Evolutionary conservation across 2,888 invertebrate species (phyloP).

Genomic region (Scaptomyza cyrtandrae): DNA sequence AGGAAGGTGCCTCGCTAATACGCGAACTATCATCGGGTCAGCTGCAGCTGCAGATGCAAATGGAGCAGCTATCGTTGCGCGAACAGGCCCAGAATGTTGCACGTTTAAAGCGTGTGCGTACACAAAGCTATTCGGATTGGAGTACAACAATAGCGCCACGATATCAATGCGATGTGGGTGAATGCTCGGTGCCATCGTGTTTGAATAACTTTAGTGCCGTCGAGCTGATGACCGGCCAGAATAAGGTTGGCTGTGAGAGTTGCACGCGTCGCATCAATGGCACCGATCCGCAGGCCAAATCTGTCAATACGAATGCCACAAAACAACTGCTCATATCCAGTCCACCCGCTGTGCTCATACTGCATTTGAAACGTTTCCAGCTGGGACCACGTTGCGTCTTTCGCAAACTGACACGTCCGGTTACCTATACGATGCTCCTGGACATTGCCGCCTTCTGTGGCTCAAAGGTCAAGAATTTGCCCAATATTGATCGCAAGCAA

Average conservation of each 20-base stretch:
- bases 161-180: constrained; percentile 90
- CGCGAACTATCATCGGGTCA: constrained; percentile 69
- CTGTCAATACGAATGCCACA: constrained; percentile 92
- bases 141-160: constrained; percentile 87
- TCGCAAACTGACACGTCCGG: constrained; percentile 93
- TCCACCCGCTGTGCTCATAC: constrained; percentile 96
- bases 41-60: constrained; percentile 27
- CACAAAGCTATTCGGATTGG: constrained; percentile 84
- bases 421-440: constrained; percentile 93
- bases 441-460: constrained; percentile 97
- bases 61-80: constrained; percentile 26
- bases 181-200: constrained; percentile 94
- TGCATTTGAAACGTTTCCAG: constrained; percentile 98
- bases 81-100: constrained; percentile 30
- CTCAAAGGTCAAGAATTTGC: constrained; percentile 87
- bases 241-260: constrained; percentile 96
- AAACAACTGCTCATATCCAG: constrained; percentile 94
- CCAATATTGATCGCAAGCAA: constrained; percentile 87
- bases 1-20: constrained; percentile 81
- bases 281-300: constrained; percentile 88
- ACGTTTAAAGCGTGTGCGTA: constrained; percentile 79
- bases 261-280: constrained; percentile 92
- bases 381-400: constrained; percentile 90
- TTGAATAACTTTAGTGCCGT: constrained; percentile 96
- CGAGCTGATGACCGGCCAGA: constrained; percentile 95